Base-by-base conservation (phyloP, 2,113 vertebrate species). In the Peromyscus maniculatus region DNA sequence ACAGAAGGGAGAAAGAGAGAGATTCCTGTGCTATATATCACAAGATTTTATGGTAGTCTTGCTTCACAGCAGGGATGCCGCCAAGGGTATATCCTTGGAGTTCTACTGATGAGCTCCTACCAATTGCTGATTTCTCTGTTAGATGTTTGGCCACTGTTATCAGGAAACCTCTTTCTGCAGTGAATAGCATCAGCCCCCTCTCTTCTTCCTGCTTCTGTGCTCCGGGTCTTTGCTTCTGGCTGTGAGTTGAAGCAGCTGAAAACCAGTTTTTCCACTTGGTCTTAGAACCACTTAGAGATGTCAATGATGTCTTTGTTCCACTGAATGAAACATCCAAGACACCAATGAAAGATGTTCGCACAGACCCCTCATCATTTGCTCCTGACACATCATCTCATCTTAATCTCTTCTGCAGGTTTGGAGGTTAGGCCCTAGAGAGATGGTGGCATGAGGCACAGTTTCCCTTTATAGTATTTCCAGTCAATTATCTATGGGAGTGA, bases 361-460 rank as follows among this genome's bases (percentile, higher is more conserved):
- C 72, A 71, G 55, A 89, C 28, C n/a, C 49, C 86, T 91, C 59
- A 0, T 72, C 39, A 67, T 71, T 91, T 82, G 13, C n/a, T 95
- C 67, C 43, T 49, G 52, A 77, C 4, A n/a, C 24, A 10, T 33
- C n/a, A 21, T 21, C 31, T 93, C 82, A 87, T 87, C 55, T 55
- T 78, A 95, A 84, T 93, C 52, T 84, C 22, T 95, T 93, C 88
- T 87, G 72, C 94, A 89, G 62, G 16, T 55, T 66, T 7, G 55
- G 49, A 90, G 62, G 3, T 31, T 36, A 79, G 67, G 26, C 57
- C n/a, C 46, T 17, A 84, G 74, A 90, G 66, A 86, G 88, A 77
- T 43, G n/a, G 26, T 78, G 55, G 10, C 64, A 62, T 36, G 21
- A 52, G 9, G 24, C 86, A 1, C 0, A 84, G 49, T 86, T 94